Conservation (phyloP, 2,797 vertebrate genomes). For the Crocidura indochinensis region DNA sequence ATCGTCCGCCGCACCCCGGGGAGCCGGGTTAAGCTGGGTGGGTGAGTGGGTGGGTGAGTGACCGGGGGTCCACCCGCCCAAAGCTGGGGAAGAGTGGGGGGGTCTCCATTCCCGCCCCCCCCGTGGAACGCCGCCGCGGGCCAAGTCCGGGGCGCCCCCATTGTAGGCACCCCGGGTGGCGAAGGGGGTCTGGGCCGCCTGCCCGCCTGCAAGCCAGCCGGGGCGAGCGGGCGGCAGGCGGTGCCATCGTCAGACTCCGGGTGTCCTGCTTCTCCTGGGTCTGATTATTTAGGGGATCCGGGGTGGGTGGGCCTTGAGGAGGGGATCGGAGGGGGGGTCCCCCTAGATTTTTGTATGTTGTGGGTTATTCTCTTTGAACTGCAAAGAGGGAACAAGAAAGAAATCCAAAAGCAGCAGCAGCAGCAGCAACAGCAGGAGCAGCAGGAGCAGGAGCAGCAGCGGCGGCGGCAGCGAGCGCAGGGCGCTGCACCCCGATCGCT, state of each 20-base stretch:
- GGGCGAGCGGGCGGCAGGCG: constrained; percentile 29
- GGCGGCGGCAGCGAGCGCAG: constrained; percentile 76
- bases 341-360: too few species aligned
- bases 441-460: too few species aligned
- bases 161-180: constrained; percentile 78
- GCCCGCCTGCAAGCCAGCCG: too few species aligned
- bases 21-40: constrained; percentile 28
- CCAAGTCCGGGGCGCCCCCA: constrained; percentile 76
- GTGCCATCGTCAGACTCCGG: not conserved
- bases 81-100: not conserved
- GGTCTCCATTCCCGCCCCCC: constrained; percentile 85
- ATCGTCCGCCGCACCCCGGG: constrained; percentile 15
- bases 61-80: too few species aligned
- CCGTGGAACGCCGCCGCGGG: constrained; percentile 76
- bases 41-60: too few species aligned
- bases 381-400: constrained; percentile 41
- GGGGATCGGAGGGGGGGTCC: constrained; percentile 53
- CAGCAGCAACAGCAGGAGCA: too few species aligned
- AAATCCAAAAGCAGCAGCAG: not conserved
- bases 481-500: constrained; percentile 78
- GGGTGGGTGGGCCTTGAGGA: constrained; percentile 35
- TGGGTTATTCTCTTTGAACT: too few species aligned
- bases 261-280: too few species aligned
- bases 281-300: constrained; percentile 19
- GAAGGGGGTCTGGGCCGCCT: constrained; percentile 63